These are phyloP conservation scores for Brevimyrus niger DNA, from an alignment of 2,113 vertebrate genomes.

Conservation along the genomic window DNA sequence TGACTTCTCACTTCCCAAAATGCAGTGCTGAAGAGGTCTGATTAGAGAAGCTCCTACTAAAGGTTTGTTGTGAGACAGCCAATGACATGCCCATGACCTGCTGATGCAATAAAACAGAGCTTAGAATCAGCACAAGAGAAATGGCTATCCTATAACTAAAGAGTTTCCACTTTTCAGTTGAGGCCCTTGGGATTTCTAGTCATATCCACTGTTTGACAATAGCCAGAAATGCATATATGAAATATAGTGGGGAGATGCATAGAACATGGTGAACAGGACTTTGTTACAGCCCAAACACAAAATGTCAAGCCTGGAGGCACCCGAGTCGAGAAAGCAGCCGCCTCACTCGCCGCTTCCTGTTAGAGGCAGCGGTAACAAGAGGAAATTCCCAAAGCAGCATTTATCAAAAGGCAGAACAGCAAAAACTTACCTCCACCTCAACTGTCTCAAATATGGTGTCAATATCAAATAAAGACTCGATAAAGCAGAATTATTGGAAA, in stretches of 20 bases:
- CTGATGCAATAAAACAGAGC: not conserved
- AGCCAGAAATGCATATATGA: not conserved
- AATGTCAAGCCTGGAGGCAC: constrained; percentile 5
- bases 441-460: not conserved
- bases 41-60: not conserved
- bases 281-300: constrained; percentile 16
- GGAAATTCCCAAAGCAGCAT: constrained; percentile 55
- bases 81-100: not conserved
- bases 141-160: not conserved
- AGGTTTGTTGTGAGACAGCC: not conserved
- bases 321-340: constrained; percentile 20
- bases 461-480: not conserved
- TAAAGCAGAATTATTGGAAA: not conserved
- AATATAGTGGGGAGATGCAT: not conserved
- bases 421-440: not conserved
- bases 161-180: not conserved
- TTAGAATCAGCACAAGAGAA: not conserved
- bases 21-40: not conserved
- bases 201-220: not conserved
- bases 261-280: not conserved
- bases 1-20: not conserved
- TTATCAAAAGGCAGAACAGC: not conserved
- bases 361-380: constrained; percentile 42
- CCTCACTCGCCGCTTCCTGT: constrained; percentile 37
- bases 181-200: not conserved